These are phyloP conservation scores for Agrotis segetum DNA, from an alignment of 2,888 invertebrate species.

Conservation along the genomic window DNA sequence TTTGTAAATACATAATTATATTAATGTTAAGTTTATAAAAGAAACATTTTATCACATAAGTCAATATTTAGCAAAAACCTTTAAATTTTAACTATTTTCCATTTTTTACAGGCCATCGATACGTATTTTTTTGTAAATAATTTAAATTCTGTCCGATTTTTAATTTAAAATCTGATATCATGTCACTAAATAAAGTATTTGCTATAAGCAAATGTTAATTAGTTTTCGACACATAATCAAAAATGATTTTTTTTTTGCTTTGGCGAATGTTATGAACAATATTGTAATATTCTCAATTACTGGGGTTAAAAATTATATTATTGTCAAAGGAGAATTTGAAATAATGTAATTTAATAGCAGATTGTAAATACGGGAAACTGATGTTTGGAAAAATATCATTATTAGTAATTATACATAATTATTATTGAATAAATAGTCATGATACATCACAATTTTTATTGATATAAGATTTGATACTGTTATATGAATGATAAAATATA, in stretches of 20 bases:
- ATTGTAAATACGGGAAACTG: too few relatives aligned
- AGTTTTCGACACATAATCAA: too few relatives aligned
- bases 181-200: constrained; percentile 10
- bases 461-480: background rate
- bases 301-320: too few relatives aligned
- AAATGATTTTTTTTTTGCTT: too few relatives aligned
- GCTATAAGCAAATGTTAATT: background rate
- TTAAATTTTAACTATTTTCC: background rate
- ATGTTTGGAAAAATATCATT: too few relatives aligned
- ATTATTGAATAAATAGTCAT: constrained; percentile 12
- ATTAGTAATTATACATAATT: too few relatives aligned
- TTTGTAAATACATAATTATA: constrained; percentile 36
- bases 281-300: too few relatives aligned
- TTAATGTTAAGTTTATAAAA: background rate
- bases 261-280: background rate
- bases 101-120: constrained; percentile 56
- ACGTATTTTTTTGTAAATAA: constrained; percentile 48
- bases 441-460: constrained; percentile 8
- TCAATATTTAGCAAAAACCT: background rate
- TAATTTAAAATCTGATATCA: background rate
- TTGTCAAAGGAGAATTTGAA: too few relatives aligned
- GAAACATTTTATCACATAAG: background rate
- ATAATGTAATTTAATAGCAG: too few relatives aligned
- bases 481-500: background rate
- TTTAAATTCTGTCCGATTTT: constrained; percentile 1